A percentile compares a stretch with the other conserved stretches of the same genome.
phyloP scores from a whole-genome alignment of 2,888 invertebrate species.

The Nephrotoma guestfalica region DNA sequence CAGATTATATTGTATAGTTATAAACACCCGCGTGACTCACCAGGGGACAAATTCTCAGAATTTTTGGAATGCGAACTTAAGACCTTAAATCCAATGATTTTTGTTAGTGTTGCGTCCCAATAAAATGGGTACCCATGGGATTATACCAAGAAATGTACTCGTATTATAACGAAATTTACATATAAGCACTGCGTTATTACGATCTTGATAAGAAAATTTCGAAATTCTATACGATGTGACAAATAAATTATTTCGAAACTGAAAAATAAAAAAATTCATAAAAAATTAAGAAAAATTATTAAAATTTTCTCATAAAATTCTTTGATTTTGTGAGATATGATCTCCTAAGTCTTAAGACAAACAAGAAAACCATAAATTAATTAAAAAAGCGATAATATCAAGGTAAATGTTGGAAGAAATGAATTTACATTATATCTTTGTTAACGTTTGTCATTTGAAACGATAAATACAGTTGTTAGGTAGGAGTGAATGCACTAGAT shows the following conservation, averaged over 20 bases:
- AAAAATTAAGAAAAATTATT: neutral
- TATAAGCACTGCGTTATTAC: neutral
- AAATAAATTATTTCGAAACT: neutral
- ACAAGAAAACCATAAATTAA: neutral
- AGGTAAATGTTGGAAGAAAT: neutral
- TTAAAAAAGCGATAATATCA: neutral
- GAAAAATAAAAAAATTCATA: neutral
- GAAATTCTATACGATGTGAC: neutral
- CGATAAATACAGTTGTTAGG: no score
- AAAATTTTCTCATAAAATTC: neutral
- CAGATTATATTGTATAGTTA: neutral
- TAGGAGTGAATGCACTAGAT: no score
- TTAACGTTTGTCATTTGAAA: no score
- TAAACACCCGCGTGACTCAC: neutral
- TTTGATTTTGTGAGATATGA: neutral
- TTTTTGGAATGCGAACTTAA: neutral
- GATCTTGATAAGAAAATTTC: neutral
- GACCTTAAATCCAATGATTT: neutral
- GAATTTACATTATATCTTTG: neutral
- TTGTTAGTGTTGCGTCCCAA: neutral
- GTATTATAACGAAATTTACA: neutral
- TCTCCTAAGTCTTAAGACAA: neutral
- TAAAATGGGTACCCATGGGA: neutral
- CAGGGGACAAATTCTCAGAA: neutral
- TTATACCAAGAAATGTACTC: neutral